A percentile compares a stretch with the other conserved stretches of the same genome.
Evolutionary conservation across 2,113 vertebrate genomes (phyloP).

Genomic region (Zosterops borbonicus): DNA sequence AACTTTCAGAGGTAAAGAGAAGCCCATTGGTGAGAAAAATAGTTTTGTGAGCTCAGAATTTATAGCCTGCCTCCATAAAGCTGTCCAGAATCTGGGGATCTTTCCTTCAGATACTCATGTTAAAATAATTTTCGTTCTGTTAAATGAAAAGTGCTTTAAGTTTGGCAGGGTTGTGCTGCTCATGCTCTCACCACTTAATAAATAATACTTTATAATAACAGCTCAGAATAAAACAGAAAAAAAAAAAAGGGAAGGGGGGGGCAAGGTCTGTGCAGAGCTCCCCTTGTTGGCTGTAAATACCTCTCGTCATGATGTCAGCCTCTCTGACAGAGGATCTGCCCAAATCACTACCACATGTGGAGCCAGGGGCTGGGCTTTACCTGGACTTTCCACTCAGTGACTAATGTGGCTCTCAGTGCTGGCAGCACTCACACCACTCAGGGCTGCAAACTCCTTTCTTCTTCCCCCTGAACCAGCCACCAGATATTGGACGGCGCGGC

Average conservation of each 20-base stretch:
- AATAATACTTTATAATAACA: conserved; percentile 59
- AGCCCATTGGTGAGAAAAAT: conserved; percentile 49
- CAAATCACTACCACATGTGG: conserved; percentile 47
- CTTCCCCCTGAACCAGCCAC: not conserved
- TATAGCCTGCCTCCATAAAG: conserved; percentile 50
- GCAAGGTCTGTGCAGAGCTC: not conserved
- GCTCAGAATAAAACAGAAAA: not conserved
- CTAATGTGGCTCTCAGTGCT: not conserved
- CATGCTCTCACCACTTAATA: conserved; percentile 68
- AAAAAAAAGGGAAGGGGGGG: not conserved
- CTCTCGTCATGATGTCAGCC: conserved; percentile 44
- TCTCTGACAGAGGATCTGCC: not conserved
- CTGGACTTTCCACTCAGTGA: conserved; percentile 23
- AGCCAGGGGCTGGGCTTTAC: conserved; percentile 22
- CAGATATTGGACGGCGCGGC: not conserved
- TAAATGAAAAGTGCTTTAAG: conserved; percentile 57
- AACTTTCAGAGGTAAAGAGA: conserved; percentile 29
- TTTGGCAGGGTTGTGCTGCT: conserved; percentile 58
- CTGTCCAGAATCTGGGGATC: conserved; percentile 37
- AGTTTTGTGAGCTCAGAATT: conserved; percentile 21
- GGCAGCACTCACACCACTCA: not conserved
- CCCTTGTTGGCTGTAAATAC: conserved; percentile 18
- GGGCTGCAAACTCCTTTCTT: not conserved
- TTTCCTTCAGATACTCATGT: conserved; percentile 50
- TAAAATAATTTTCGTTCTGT: conserved; percentile 64